phyloP scores from a whole-genome alignment of 2,797 vertebrate species.

The Sebastes glaucus region DNA sequence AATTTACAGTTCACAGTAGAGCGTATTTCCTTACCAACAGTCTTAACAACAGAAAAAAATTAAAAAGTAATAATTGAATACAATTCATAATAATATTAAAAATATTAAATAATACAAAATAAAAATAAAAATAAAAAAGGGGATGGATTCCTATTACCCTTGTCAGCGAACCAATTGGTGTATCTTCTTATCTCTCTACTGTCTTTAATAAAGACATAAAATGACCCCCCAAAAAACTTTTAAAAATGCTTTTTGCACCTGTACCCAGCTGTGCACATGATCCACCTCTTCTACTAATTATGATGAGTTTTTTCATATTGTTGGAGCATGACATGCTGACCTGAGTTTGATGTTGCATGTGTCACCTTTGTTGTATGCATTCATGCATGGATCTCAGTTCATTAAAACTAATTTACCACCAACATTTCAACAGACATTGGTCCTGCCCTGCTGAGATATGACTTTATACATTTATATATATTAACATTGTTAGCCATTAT shows the following conservation, averaged over 20 bases:
- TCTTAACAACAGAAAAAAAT: too few species aligned
- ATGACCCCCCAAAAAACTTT: neutral
- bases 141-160: too few species aligned
- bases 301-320: neutral
- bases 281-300: neutral
- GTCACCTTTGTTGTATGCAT: neutral
- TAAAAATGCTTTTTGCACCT: neutral
- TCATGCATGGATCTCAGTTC: neutral
- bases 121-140: too few species aligned
- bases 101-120: too few species aligned
- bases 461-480: neutral
- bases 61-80: too few species aligned
- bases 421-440: neutral
- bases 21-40: too few species aligned
- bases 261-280: neutral
- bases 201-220: neutral
- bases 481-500: neutral
- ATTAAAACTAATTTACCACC: too few species aligned
- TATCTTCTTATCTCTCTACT: neutral
- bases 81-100: too few species aligned
- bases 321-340: neutral
- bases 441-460: neutral
- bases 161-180: too few species aligned
- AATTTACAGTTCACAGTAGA: too few species aligned
- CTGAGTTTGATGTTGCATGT: neutral